These are phyloP conservation scores for Tethea ocularis DNA, from an alignment of 2,888 invertebrate species.

Conservation along the genomic window DNA sequence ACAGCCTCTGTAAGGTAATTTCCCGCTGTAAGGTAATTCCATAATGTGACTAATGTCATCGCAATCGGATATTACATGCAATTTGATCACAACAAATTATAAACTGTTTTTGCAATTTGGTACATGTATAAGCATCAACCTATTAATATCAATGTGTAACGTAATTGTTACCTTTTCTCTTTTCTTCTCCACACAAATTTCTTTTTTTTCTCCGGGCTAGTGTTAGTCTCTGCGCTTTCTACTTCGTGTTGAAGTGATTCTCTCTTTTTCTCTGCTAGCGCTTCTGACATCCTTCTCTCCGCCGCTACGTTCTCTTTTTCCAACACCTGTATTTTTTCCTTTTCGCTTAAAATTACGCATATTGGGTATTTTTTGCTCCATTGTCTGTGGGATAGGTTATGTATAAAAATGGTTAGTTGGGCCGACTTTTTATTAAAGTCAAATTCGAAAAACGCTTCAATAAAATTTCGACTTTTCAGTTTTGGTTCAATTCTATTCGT, in stretches of 20 bases:
- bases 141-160: too few relatives aligned
- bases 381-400: conserved; percentile 69
- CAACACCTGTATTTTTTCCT: conserved; percentile 74
- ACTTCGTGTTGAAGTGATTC: conserved; percentile 56
- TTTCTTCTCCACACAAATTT: conserved; percentile 75
- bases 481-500: too few relatives aligned
- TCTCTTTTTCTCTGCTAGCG: conserved; percentile 58
- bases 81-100: background rate
- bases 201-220: conserved; percentile 73
- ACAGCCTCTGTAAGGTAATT: background rate
- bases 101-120: background rate
- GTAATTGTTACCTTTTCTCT: conserved; percentile 62
- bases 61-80: background rate
- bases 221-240: conserved; percentile 77
- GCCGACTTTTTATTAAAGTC: background rate
- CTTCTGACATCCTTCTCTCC: conserved; percentile 60
- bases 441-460: too few relatives aligned
- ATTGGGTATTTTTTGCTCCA: conserved; percentile 98
- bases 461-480: too few relatives aligned
- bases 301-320: conserved; percentile 63
- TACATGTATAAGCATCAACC: too few relatives aligned
- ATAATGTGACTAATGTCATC: background rate
- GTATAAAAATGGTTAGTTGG: background rate
- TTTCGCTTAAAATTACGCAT: conserved; percentile 86
- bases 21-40: background rate